Evolutionary conservation across 1,140 invertebrate species (phyloP).

Genomic region (Eufriesea mexicana): DNA sequence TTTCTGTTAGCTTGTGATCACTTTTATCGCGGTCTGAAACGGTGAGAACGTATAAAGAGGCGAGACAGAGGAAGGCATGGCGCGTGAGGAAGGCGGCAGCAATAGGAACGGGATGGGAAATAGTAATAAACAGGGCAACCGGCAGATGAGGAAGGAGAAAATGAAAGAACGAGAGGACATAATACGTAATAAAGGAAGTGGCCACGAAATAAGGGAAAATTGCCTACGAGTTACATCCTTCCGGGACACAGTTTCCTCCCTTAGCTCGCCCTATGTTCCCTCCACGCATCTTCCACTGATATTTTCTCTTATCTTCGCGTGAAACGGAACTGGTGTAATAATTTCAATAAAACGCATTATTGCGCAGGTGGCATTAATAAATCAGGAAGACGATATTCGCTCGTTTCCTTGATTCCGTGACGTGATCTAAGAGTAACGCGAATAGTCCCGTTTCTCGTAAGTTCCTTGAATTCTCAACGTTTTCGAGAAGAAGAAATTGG

Average conservation of each 20-base stretch:
- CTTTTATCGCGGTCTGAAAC: constrained; percentile 19
- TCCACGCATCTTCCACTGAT: too few species aligned
- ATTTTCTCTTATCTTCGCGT: neutral
- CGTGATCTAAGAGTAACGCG: too few species aligned
- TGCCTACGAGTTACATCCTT: constrained; percentile 28
- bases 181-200: constrained; percentile 49
- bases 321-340: neutral
- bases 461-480: too few species aligned
- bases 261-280: neutral
- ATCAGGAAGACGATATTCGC: neutral
- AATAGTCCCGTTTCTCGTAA: too few species aligned
- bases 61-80: neutral
- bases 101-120: neutral
- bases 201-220: constrained; percentile 40
- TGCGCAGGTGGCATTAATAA: neutral
- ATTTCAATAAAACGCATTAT: neutral
- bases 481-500: too few species aligned
- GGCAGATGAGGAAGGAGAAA: constrained; percentile 23
- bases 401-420: neutral
- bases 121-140: constrained; percentile 27
- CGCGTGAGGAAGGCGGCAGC: neutral
- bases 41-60: neutral
- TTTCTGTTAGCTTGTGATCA: constrained; percentile 25
- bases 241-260: neutral
- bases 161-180: constrained; percentile 35